Evolutionary conservation across 2,888 invertebrate species (phyloP), one percentile per base, ranked within the genome.

Genomic region (Chymomyza amoena): DNA sequence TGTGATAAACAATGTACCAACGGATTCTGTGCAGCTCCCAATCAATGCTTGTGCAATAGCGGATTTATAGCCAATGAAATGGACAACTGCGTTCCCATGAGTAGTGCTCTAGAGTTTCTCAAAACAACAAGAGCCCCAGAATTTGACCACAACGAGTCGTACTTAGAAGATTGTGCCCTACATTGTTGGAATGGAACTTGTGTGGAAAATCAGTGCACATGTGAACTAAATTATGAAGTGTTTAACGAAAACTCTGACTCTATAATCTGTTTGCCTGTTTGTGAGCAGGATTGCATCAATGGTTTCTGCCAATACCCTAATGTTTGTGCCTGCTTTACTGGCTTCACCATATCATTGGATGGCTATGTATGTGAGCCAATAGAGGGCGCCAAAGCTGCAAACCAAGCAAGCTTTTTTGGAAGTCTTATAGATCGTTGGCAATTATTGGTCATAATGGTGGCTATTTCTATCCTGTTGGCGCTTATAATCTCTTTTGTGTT

Each of bases 141-240:
- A 45, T 3, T 15, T 10, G 13, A 45, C 4, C 13, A 2, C 39
- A 13, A 45, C 4, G 32, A 32, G 6, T 32, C 32, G 32, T 7
- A 32, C 2, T 13, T 4, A 13, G 13, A 6, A 18, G 10, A 10
- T 0, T 83, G 87, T n/a, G 20, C 18, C 0, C 13, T 62, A 15
- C 51, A 32, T 4, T 83, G 82, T 36, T 65, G 28, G 66, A 83
- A 83, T 63, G 87, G 82, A 60, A 78, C 69, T 6, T 83, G 87
- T 28, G 1, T 72, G 2, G 50, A 60, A 13, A 79, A 63, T 0
- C 13, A 62, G 28, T 83, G 82, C 15, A 57, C 4, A 0, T 83
- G 82, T 54, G 6, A 16, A 9, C 4, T 7, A 2, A 63, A 70
- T 50, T 81, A 78, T 45, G 69, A 6, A 25, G 18, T 18, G 10